These are phyloP conservation scores for Athene noctua DNA, from an alignment of 2,113 vertebrate genomes.

Conservation along the genomic window DNA sequence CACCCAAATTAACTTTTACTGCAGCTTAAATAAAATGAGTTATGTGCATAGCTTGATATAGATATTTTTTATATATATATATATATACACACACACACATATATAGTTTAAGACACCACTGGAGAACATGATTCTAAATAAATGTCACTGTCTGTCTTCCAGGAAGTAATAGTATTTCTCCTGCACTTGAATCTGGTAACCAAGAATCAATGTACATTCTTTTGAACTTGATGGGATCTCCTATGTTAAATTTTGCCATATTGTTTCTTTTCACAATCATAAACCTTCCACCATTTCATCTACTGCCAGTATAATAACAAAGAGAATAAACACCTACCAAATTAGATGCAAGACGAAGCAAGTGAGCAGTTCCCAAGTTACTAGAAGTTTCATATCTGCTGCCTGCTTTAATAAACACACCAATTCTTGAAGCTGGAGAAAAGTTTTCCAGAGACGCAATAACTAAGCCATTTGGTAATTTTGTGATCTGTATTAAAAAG, in stretches of 20 bases:
- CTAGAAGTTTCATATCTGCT: slow-evolving; percentile 86
- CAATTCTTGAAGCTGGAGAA: slow-evolving; percentile 88
- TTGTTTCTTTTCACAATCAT: rapidly evolving
- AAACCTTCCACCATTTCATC: background rate
- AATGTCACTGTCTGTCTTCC: background rate
- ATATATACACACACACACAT: background rate
- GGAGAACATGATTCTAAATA: background rate
- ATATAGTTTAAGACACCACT: background rate
- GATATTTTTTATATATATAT: too few species aligned
- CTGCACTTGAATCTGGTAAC: background rate
- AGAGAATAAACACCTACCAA: slow-evolving; percentile 77
- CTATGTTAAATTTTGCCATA: background rate
- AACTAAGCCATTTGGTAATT: slow-evolving; percentile 88
- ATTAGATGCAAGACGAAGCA: slow-evolving; percentile 87
- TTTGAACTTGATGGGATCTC: background rate
- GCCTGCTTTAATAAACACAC: slow-evolving; percentile 90
- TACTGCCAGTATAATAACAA: background rate
- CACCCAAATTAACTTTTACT: background rate
- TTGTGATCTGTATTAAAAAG: slow-evolving; percentile 82
- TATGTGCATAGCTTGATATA: background rate
- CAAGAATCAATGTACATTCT: background rate
- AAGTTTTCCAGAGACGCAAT: slow-evolving; percentile 94
- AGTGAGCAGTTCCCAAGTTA: slow-evolving; percentile 87
- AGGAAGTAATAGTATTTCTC: background rate
- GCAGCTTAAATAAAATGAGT: background rate